Evolutionary conservation across 2,113 vertebrate species (phyloP), one percentile per base, ranked within the genome.

Genomic region (Cebus imitator): DNA sequence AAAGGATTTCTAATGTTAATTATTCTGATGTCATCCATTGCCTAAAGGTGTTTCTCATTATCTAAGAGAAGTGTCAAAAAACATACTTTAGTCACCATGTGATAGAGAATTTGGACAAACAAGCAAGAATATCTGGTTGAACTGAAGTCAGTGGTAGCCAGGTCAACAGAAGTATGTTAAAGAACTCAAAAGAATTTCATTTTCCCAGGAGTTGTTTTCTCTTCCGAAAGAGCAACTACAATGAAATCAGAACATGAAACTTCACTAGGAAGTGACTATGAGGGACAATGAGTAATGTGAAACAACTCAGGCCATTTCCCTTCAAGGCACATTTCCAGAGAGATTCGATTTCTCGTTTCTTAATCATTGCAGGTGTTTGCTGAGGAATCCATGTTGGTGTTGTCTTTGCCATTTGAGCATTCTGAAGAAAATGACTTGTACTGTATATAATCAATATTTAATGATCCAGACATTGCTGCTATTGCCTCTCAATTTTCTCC

Each of bases 151-250:
- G 17, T 52, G 43, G 23, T 96, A 94, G 81, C 50, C 76, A 94
- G 68, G 94, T 83, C 94, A 95, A 94, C 70, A 86, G 90, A 96
- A 94, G 23, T 27, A 68, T 86, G 6, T 80, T 78, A 87, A 20
- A 96, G 21, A 96, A 89, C 40, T 82, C 94, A 52, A 96, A 97
- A 76, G 75, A 81, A 90, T 78, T 96, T 92, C 43, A 83, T 96
- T 96, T 92, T 88, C 87, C 81, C 92, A 88, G 72, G 55, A 94
- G 30, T 64, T 94, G 57, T 95, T 96, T 97, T 81, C 50, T 83
- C 83, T 94, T 96, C 40, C 6, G 87, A 66, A 85, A n/a, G 52
- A 97, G 45, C 14, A 70, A 91, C 6, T 70, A 37, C 43, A 16
- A 8, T 80, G 73, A 94, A 96, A 81, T 81, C 58, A 78, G 55